Percentiles rank a stretch among this genome's conserved stretches.
Evolutionary conservation across 2,888 invertebrate species (phyloP).

Genomic region (Chouioia cunea): DNA sequence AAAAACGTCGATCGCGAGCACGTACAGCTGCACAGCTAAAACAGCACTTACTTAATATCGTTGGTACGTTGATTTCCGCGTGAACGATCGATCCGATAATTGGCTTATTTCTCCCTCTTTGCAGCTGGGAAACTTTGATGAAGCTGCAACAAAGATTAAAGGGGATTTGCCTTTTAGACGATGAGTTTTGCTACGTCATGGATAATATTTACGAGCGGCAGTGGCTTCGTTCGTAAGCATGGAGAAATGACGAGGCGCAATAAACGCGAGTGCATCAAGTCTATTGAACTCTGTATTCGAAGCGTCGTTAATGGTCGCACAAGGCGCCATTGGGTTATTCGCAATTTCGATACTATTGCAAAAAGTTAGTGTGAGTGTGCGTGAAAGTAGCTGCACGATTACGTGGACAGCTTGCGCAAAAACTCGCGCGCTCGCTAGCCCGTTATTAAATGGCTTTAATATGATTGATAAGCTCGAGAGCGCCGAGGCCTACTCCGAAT

Average conservation of each 20-base stretch:
- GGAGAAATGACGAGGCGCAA: no score
- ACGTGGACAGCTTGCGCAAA: slow-evolving; percentile 19
- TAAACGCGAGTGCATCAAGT: no score
- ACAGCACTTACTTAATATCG: no score
- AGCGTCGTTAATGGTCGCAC: neutral
- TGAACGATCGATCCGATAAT: no score
- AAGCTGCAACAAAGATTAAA: neutral
- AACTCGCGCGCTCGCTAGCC: neutral
- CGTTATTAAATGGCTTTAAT: slow-evolving; percentile 19
- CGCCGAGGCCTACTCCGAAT: neutral
- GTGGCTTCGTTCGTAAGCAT: no score
- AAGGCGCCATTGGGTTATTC: neutral
- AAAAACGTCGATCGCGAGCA: no score
- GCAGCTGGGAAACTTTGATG: neutral
- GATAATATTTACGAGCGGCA: no score
- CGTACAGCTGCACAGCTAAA: no score
- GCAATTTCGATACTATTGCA: slow-evolving; percentile 28
- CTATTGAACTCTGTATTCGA: neutral
- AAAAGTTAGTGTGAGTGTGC: neutral
- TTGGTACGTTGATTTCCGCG: no score
- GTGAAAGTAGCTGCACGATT: slow-evolving; percentile 22
- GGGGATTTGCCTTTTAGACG: neutral
- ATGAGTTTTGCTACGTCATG: no score
- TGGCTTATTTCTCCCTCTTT: neutral
- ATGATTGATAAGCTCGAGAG: slow-evolving; percentile 8